These are phyloP conservation scores for Epizoanthus scotinus DNA, from an alignment of 92 coral and sea anemone genomes.

Conservation along the genomic window DNA sequence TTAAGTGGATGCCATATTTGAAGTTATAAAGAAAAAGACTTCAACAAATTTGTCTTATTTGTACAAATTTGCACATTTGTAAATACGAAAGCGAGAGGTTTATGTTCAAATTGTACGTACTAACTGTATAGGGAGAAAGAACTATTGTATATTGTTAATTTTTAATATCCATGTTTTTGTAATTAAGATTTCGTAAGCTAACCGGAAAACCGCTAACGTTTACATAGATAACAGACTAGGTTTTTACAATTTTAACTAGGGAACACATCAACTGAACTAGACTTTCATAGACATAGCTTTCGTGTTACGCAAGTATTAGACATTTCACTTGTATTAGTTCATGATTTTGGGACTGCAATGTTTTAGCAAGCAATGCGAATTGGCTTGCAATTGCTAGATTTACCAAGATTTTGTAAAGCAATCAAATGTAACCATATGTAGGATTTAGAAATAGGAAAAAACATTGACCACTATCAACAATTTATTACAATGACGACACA, in stretches of 20 bases:
- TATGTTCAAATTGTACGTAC: constrained; percentile 46
- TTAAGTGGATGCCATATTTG: constrained; percentile 12
- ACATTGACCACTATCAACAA: neutral
- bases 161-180: constrained; percentile 8
- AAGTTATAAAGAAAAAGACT: constrained; percentile 65
- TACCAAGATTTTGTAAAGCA: constrained; percentile 13
- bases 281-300: constrained; percentile 6
- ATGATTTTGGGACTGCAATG: neutral
- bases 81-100: constrained; percentile 68
- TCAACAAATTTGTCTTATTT: constrained; percentile 83
- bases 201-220: neutral
- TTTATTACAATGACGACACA: neutral
- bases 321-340: neutral
- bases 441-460: neutral
- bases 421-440: neutral
- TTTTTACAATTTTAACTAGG: constrained; percentile 20
- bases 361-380: neutral
- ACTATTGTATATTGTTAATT: constrained; percentile 42
- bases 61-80: constrained; percentile 95
- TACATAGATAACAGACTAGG: constrained; percentile 5
- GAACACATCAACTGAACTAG: neutral
- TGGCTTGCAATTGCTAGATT: neutral
- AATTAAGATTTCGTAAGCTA: constrained; percentile 17
- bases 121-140: constrained; percentile 18
- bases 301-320: neutral